phyloP scores from a whole-genome alignment of 2,888 invertebrate genomes.

The Metallyticus violacea region DNA sequence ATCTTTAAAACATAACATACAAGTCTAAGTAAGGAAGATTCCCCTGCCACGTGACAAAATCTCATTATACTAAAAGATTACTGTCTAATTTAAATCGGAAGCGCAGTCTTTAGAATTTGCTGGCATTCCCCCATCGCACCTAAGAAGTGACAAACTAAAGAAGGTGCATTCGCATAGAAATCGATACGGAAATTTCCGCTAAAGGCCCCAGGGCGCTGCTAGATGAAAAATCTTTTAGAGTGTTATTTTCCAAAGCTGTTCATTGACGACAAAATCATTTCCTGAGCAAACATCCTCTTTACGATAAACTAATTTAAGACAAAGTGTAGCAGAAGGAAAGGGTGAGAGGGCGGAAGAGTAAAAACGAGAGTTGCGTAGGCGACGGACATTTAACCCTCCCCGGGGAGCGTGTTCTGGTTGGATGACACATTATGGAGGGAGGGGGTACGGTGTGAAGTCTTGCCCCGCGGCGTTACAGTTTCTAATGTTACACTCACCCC shows the following conservation, averaged over 20 bases:
- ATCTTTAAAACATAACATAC: too few species aligned
- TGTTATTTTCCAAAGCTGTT: background rate
- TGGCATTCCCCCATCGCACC: background rate
- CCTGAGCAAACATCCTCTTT: slow-evolving; percentile 18
- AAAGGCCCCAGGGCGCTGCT: background rate
- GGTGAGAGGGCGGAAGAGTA: background rate
- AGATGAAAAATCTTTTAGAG: background rate
- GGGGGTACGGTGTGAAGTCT: background rate
- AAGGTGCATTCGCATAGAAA: background rate
- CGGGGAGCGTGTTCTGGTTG: background rate
- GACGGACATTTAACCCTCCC: slow-evolving; percentile 15
- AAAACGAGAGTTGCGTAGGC: background rate
- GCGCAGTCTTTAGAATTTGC: too few species aligned
- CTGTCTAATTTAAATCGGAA: too few species aligned
- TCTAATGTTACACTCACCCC: slow-evolving; percentile 6
- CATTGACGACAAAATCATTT: slow-evolving; percentile 23
- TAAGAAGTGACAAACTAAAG: background rate
- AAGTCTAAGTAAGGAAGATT: too few species aligned
- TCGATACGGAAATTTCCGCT: background rate
- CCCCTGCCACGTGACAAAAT: too few species aligned
- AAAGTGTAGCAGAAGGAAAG: background rate
- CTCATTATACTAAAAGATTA: too few species aligned
- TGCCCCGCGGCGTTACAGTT: slow-evolving; percentile 3
- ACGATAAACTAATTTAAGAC: slow-evolving; percentile 25
- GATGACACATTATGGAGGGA: background rate